Percentiles rank a stretch among this genome's conserved stretches.
phyloP scores from a whole-genome alignment of 2,113 vertebrate genomes.

The Malurus alboscapulatus region DNA sequence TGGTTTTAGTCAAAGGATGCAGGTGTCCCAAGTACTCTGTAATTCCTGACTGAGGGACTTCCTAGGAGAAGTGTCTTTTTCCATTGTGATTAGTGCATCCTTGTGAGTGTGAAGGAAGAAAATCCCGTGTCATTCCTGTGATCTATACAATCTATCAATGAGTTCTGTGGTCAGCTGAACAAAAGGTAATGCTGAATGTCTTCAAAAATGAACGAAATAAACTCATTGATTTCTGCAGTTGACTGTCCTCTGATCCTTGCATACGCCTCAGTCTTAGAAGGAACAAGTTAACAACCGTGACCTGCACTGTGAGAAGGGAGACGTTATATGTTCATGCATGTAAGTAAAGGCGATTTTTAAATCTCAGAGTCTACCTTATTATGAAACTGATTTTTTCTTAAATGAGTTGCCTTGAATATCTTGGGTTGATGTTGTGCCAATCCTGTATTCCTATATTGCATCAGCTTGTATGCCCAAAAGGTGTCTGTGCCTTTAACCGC shows the following conservation, averaged over 20 bases:
- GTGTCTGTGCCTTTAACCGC: too few relatives aligned
- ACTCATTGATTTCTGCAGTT: not conserved
- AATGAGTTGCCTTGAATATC: not conserved
- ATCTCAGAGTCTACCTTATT: not conserved
- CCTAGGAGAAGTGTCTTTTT: not conserved
- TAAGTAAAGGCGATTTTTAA: not conserved
- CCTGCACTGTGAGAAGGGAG: not conserved
- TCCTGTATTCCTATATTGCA: too few relatives aligned
- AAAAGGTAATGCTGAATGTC: not conserved
- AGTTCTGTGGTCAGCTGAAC: not conserved
- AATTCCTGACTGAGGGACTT: not conserved
- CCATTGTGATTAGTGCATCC: not conserved
- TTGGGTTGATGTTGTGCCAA: too few relatives aligned
- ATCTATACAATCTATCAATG: not conserved
- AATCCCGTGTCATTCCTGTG: not conserved
- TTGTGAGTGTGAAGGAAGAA: not conserved
- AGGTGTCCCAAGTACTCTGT: not conserved
- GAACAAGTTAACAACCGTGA: not conserved
- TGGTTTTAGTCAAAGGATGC: not conserved
- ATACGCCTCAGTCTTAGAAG: not conserved
- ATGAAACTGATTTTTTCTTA: not conserved
- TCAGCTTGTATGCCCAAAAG: too few relatives aligned
- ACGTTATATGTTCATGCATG: accelerated
- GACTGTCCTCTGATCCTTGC: not conserved
- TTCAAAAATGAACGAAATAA: not conserved